A percentile compares a stretch with the other conserved stretches of the same genome.
Evolutionary conservation across 2,888 invertebrate species (phyloP).

Genomic region (Pristionchus arcanus): DNA sequence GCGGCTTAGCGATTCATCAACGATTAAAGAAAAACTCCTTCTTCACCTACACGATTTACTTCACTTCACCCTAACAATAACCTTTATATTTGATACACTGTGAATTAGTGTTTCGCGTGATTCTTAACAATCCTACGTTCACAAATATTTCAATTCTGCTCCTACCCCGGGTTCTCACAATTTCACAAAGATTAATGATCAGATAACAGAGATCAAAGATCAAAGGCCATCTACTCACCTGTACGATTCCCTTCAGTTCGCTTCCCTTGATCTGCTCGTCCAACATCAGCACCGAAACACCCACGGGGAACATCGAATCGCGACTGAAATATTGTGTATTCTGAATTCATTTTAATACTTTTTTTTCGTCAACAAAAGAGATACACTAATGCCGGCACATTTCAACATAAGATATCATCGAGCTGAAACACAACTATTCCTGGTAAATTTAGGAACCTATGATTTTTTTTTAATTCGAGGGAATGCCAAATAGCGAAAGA

Average conservation of each 20-base stretch:
- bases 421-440: too few relatives aligned
- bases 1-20: too few relatives aligned
- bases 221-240: constrained; percentile 79
- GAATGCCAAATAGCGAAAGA: background rate
- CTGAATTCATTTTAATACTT: too few relatives aligned
- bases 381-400: too few relatives aligned
- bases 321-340: background rate
- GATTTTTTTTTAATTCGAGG: background rate
- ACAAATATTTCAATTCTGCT: background rate
- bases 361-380: too few relatives aligned
- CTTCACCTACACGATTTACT: too few relatives aligned
- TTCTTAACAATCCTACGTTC: background rate
- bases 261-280: constrained; percentile 90
- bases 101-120: too few relatives aligned
- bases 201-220: background rate
- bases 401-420: too few relatives aligned
- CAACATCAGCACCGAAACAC: constrained; percentile 97
- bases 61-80: background rate
- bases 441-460: background rate
- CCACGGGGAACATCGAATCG: constrained; percentile 69
- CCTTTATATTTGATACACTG: too few relatives aligned
- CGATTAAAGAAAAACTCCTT: too few relatives aligned
- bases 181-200: background rate
- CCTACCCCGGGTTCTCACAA: background rate
- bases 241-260: constrained; percentile 83